Conservation (phyloP, 2,113 vertebrate genomes). For the Nannospalax galili region DNA sequence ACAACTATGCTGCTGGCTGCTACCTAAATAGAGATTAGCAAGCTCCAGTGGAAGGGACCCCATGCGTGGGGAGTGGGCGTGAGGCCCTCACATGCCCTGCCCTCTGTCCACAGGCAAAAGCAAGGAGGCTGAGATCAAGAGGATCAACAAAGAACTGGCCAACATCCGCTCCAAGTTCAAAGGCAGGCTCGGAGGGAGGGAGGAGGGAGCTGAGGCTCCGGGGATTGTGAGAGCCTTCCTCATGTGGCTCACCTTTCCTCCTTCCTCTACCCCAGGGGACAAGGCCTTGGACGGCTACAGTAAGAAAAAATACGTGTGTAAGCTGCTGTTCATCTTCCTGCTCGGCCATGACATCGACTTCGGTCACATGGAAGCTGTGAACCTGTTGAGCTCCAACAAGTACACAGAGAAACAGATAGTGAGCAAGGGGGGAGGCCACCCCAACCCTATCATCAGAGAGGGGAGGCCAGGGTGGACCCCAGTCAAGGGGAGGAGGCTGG, state of each 20-base stretch:
- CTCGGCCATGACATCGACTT: constrained; percentile 97
- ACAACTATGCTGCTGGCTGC: neutral
- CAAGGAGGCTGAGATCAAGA: constrained; percentile 96
- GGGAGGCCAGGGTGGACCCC: neutral
- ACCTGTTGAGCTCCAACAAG: constrained; percentile 96
- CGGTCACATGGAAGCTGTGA: constrained; percentile 96
- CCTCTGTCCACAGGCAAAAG: constrained; percentile 90
- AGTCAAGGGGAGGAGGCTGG: neutral
- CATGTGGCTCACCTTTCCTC: neutral
- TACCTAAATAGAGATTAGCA: neutral
- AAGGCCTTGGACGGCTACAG: constrained; percentile 96
- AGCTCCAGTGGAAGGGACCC: neutral
- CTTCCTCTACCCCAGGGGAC: constrained; percentile 86
- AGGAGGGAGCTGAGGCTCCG: neutral
- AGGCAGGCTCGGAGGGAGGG: constrained; percentile 68
- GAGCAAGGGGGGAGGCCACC: neutral
- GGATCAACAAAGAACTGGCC: constrained; percentile 96
- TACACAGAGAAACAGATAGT: constrained; percentile 98
- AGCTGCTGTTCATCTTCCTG: constrained; percentile 96
- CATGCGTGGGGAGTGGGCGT: no score
- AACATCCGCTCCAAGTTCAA: constrained; percentile 98
- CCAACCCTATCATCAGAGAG: neutral
- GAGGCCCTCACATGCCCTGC: neutral
- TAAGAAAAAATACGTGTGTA: constrained; percentile 97
- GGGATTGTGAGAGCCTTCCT: neutral